Evolutionary conservation across 2,113 vertebrate genomes (phyloP).

Genomic region (Platysteira castanea): DNA sequence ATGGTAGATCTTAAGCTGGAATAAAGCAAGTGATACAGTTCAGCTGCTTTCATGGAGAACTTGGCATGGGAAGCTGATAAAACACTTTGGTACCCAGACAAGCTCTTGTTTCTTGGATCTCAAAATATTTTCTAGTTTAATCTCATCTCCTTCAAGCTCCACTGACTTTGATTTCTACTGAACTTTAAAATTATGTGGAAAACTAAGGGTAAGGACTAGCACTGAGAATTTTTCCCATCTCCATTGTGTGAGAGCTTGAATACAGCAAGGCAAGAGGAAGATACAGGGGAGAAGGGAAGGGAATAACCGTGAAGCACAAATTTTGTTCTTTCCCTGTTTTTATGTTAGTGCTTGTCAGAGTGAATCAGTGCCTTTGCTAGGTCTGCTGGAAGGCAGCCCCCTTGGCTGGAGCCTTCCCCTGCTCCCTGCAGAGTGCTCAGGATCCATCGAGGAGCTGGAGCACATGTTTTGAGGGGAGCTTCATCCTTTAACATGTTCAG

Average conservation of each 20-base stretch:
- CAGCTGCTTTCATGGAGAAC: neutral
- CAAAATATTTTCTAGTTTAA: neutral
- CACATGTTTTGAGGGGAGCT: neutral
- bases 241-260: neutral
- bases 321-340: neutral
- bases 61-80: neutral
- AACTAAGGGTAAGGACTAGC: neutral
- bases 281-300: neutral
- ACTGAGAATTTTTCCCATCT: neutral
- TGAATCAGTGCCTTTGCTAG: constrained; percentile 17
- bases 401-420: neutral
- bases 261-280: neutral
- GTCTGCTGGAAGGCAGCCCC: constrained; percentile 43
- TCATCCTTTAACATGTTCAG: neutral
- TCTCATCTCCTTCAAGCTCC: neutral
- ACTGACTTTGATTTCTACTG: neutral
- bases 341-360: constrained; percentile 1
- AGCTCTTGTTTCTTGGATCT: neutral
- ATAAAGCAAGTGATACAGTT: neutral
- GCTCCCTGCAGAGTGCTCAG: neutral
- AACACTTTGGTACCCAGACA: neutral
- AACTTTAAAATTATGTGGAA: constrained; percentile 1
- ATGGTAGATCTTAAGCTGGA: neutral
- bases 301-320: neutral
- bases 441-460: constrained; percentile 30